Conservation (phyloP, 2,888 invertebrate species). For the Itoplectis maculator region DNA sequence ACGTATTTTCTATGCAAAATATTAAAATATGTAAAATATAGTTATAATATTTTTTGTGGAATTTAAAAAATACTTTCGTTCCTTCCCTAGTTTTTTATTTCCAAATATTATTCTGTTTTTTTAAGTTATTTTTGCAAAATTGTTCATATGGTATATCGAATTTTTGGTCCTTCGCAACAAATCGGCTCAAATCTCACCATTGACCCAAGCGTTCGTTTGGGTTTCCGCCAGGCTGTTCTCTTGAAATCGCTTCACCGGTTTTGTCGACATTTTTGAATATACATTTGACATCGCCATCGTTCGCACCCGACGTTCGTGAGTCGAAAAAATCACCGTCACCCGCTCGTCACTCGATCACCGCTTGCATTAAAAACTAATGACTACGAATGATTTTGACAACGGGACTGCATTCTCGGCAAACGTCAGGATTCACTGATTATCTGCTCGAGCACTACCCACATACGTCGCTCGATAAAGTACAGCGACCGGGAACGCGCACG, state of each 20-base stretch:
- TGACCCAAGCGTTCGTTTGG: conserved; percentile 94
- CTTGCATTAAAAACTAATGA: conserved; percentile 52
- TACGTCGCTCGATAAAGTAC: conserved; percentile 63
- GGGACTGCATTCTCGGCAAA: conserved; percentile 50
- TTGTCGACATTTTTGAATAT: conserved; percentile 90
- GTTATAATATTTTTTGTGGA: too few species aligned
- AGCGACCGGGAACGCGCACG: conserved; percentile 36
- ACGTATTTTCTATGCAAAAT: too few species aligned
- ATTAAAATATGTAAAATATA: too few species aligned
- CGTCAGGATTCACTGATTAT: conserved; percentile 55
- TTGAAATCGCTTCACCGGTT: conserved; percentile 91
- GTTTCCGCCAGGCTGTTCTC: conserved; percentile 91
- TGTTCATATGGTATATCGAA: background rate
- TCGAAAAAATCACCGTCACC: conserved; percentile 20
- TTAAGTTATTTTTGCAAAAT: background rate
- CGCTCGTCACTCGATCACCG: conserved; percentile 24
- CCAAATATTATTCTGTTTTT: too few species aligned
- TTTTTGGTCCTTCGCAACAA: background rate
- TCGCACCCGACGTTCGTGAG: background rate
- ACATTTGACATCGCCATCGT: conserved; percentile 91
- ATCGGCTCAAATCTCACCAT: conserved; percentile 88
- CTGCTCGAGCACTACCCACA: conserved; percentile 29
- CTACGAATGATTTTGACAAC: conserved; percentile 36
- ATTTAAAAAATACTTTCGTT: too few species aligned
- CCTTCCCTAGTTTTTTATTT: too few species aligned